phyloP scores from a whole-genome alignment of 1,140 invertebrate genomes.

The Orius laevigatus region DNA sequence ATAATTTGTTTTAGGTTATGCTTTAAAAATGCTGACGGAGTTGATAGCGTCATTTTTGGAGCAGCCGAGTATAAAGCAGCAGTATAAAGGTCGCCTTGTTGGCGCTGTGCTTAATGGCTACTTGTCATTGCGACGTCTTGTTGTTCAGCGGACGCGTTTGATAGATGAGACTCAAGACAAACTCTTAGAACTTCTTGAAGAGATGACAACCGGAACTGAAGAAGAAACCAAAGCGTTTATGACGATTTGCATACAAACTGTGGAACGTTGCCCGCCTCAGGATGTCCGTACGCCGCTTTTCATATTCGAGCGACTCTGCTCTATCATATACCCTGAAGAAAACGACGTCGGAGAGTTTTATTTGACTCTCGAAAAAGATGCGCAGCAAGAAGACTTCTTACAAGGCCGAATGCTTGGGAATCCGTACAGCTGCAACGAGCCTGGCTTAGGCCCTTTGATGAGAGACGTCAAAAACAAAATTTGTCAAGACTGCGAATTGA shows the following conservation, averaged over 20 bases:
- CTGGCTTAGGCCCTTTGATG: conserved; percentile 91
- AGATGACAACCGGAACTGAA: conserved; percentile 92
- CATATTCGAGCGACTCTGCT: conserved; percentile 92
- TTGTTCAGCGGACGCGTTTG: conserved; percentile 84
- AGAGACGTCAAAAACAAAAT: conserved; percentile 97
- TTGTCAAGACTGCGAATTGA: conserved; percentile 91
- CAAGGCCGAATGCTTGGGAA: conserved; percentile 93
- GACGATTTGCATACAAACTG: conserved; percentile 90
- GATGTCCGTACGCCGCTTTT: conserved; percentile 94
- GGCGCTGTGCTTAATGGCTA: conserved; percentile 86
- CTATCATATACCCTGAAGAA: conserved; percentile 94
- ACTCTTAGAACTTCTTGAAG: conserved; percentile 81
- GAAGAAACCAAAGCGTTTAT: conserved; percentile 93
- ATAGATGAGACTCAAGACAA: conserved; percentile 96
- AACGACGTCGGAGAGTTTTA: conserved; percentile 95
- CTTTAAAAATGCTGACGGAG: conserved; percentile 72
- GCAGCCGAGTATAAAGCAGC: conserved; percentile 62
- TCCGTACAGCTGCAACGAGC: conserved; percentile 86
- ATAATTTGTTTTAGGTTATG: conserved; percentile 40
- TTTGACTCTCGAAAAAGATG: conserved; percentile 91
- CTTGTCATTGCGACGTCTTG: conserved; percentile 70
- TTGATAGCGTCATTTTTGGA: conserved; percentile 70
- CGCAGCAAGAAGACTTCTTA: conserved; percentile 95
- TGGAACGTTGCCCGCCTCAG: conserved; percentile 79
- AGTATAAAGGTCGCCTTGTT: conserved; percentile 78